Evolutionary conservation across 2,888 invertebrate species (phyloP), one percentile per base, ranked within the genome.

Genomic region (Timema podura): DNA sequence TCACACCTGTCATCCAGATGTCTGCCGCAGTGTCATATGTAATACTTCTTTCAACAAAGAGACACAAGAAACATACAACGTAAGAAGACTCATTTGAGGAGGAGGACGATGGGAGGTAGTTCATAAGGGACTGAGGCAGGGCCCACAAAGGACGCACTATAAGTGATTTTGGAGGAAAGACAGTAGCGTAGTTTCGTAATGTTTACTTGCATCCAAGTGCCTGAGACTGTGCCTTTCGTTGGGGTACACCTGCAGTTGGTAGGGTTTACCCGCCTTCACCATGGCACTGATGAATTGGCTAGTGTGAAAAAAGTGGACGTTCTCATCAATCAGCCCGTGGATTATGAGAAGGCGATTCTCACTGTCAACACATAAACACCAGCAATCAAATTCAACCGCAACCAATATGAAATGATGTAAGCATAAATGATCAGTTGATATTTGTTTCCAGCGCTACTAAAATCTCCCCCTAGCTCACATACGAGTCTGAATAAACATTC

Each of bases 241-340:
- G 0, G 99, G 98, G 80, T 98, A 99, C 30, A 87, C 87, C 88
- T 98, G 92, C 73, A 96, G 82, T 76, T 95, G 89, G 80, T 98
- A 97, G 0, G 98, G 98, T 82, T 99, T 99, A 73, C 97, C 96
- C n/a, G 92, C 91, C 76, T 92, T 89, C 70, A 98, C 90, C 73
- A 99, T 86, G 70, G 92, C 91, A 74, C 93, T 92, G 45, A 99
- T 90, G 72, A 99, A 84, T 75, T 93, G 91, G 77, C 93, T 94
- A 13, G 97, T 96, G 82, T 99, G 99, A 76, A 91, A 91, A 82
- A 99, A 98, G 81, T 99, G 99, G 0, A 99, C 99, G 80, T 99
- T 99, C 82, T 99, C 99, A 81, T 99, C 99, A 70, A 96, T 96
- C 73, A 98, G 83, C 2, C 99, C 99, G 81, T 99, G 99, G 76